phyloP scores from a whole-genome alignment of 2,797 vertebrate species.

The Sandelia bainsii region DNA sequence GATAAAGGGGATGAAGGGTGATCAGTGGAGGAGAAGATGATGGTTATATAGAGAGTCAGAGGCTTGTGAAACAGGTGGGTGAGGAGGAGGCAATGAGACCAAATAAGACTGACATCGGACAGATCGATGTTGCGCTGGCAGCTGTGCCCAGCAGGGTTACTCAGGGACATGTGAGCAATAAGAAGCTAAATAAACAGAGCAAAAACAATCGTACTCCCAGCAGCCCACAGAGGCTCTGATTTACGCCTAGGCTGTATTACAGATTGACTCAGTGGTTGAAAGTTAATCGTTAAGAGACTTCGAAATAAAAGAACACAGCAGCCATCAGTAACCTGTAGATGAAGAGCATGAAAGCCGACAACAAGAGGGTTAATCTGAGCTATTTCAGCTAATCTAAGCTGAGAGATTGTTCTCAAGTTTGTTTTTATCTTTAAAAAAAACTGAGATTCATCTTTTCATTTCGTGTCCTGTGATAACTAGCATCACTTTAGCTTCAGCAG shows the following conservation, averaged over 20 bases:
- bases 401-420: neutral
- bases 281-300: constrained; percentile 6
- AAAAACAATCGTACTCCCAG: constrained; percentile 57
- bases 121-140: constrained; percentile 57
- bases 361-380: neutral
- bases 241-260: constrained; percentile 30
- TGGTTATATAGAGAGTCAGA: constrained; percentile 38
- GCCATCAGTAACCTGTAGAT: neutral
- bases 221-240: constrained; percentile 23
- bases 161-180: constrained; percentile 59
- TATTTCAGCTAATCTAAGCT: neutral
- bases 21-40: constrained; percentile 52
- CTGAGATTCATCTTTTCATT: constrained; percentile 19
- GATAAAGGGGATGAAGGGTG: constrained; percentile 48
- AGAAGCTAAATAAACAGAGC: constrained; percentile 63
- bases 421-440: neutral
- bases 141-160: constrained; percentile 61
- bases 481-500: constrained; percentile 26
- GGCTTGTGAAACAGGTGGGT: constrained; percentile 44
- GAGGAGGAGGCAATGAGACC: constrained; percentile 60
- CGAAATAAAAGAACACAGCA: constrained; percentile 5
- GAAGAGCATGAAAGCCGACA: constrained; percentile 11
- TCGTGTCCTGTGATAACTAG: neutral
- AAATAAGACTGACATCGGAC: constrained; percentile 46
- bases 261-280: constrained; percentile 26